Percentiles rank a stretch among this genome's conserved stretches.
Conservation (phyloP, 2,113 vertebrate genomes). For the Petroica traversi region DNA sequence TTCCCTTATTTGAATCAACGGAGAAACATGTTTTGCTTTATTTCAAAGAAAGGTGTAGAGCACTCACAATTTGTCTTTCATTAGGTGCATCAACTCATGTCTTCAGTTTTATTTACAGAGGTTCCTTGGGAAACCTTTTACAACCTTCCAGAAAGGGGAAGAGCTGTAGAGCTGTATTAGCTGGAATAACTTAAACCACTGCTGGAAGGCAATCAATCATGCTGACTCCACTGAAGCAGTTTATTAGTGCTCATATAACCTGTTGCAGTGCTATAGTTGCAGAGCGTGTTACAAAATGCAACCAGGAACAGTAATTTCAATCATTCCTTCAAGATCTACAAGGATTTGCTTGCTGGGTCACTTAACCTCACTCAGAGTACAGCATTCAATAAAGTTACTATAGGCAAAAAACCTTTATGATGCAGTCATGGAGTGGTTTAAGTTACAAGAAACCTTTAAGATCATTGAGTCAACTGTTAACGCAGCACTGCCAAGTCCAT, state of each 20-base stretch:
- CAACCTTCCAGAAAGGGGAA: not conserved
- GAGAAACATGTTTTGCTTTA: not conserved
- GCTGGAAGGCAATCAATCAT: not conserved
- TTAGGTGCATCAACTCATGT: not conserved
- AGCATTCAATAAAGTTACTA: not conserved
- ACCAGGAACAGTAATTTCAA: not conserved
- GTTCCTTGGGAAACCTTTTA: not conserved
- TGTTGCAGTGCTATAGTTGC: not conserved
- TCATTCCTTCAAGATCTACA: not conserved
- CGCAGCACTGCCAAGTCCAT: not conserved
- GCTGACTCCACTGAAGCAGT: not conserved
- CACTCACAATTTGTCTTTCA: not conserved
- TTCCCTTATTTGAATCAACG: not conserved
- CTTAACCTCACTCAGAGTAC: not conserved
- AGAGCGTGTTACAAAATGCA: not conserved
- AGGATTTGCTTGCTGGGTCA: not conserved
- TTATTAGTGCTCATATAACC: not conserved
- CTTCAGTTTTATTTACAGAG: not conserved
- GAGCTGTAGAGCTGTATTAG: not conserved
- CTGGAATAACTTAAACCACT: not conserved
- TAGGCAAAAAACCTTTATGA: not conserved
- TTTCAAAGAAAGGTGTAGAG: not conserved
- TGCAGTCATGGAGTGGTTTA: not conserved
- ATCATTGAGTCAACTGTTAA: not conserved
- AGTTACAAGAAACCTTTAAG: not conserved